Evolutionary conservation across 2,797 vertebrate species (phyloP).

Genomic region (Atherinosoma microstoma): DNA sequence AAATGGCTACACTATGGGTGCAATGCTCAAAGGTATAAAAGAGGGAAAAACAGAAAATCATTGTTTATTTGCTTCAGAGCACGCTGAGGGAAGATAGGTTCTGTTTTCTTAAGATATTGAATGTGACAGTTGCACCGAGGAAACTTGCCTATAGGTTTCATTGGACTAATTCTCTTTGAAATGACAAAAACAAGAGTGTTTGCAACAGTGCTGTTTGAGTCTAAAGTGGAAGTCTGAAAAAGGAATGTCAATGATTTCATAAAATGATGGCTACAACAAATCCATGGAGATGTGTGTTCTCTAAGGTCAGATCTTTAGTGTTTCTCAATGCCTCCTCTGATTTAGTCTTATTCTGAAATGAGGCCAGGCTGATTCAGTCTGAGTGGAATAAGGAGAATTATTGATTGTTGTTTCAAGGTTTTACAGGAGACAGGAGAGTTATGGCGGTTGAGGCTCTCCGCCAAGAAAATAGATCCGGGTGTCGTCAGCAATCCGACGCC

Average conservation of each 20-base stretch:
- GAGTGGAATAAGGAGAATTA: conserved; percentile 55
- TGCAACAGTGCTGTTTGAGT: neutral
- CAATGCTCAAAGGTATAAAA: conserved; percentile 7
- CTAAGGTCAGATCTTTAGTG: conserved; percentile 32
- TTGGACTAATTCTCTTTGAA: conserved; percentile 6
- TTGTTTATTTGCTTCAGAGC: conserved; percentile 43
- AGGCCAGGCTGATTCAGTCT: conserved; percentile 47
- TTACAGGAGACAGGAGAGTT: conserved; percentile 64
- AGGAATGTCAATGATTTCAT: neutral
- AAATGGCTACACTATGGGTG: conserved; percentile 33
- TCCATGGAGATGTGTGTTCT: conserved; percentile 4
- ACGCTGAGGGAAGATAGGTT: conserved; percentile 19
- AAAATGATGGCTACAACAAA: neutral
- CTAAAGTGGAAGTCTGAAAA: neutral
- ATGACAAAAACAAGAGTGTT: neutral
- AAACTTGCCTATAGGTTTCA: conserved; percentile 35
- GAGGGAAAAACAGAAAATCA: neutral
- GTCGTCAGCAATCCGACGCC: conserved; percentile 63
- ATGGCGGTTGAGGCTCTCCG: conserved; percentile 40
- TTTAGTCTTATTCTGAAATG: conserved; percentile 57
- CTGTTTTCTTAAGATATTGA: conserved; percentile 30
- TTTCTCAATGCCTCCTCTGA: conserved; percentile 37
- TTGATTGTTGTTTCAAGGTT: conserved; percentile 73
- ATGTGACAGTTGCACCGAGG: conserved; percentile 46
- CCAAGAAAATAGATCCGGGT: conserved; percentile 52